Evolutionary conservation across 2,888 invertebrate species (phyloP).

Genomic region (Furcula furcula): DNA sequence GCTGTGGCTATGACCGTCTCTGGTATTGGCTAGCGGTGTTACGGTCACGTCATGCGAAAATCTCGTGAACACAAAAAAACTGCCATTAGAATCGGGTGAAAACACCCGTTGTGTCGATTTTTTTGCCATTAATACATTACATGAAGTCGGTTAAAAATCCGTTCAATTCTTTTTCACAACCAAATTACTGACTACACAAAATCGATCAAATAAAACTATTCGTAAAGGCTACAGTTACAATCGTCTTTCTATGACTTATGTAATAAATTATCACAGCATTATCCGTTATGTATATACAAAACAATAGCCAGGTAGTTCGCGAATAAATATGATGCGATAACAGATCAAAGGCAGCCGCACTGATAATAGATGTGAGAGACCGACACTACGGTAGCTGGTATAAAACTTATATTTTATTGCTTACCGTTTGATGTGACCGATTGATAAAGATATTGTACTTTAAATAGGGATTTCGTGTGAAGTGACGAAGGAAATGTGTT

Average conservation of each 20-base stretch:
- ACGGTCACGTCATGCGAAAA: no score
- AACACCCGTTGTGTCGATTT: no score
- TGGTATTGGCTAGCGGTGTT: no score
- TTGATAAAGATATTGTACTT: conserved; percentile 30
- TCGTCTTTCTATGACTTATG: neutral
- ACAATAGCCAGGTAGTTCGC: conserved; percentile 64
- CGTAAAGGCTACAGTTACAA: no score
- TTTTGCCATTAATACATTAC: no score
- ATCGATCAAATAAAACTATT: no score
- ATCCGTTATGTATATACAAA: conserved; percentile 9
- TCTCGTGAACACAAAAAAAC: no score
- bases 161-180: no score
- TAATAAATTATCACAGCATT: conserved; percentile 4
- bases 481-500: conserved; percentile 6
- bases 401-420: conserved; percentile 47
- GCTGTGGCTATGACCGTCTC: no score
- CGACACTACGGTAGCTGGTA: conserved; percentile 61
- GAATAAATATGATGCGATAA: conserved; percentile 60
- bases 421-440: conserved; percentile 52
- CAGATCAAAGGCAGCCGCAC: conserved; percentile 53
- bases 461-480: conserved; percentile 4
- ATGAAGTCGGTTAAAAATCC: no score
- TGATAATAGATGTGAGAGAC: conserved; percentile 58
- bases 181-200: no score
- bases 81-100: no score